Base-by-base conservation (phyloP, 2,888 invertebrate genomes). In the Drosophila rellima region DNA sequence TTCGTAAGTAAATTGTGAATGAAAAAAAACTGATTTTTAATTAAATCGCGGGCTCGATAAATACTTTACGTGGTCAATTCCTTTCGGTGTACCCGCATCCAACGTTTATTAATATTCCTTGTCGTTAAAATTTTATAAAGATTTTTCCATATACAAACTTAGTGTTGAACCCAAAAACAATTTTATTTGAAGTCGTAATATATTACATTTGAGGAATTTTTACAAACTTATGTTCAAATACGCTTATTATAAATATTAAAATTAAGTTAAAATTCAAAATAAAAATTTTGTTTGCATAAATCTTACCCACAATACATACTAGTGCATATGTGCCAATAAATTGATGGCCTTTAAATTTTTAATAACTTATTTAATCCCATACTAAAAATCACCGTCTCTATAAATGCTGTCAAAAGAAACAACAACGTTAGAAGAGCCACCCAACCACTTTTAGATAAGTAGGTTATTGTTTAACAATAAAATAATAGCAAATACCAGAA, bases 381-480 rank as follows among this genome's bases (percentile, higher is more conserved):
- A 70, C 77, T 65, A 78, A 64, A 74, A 52, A 54, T 55, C 60
- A 60, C 52, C 50, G 65, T 62, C 50, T 62, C 35, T 66, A 61
- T 59, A 64, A 77, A 63, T 63, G 74, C 86, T 81, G 81, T 80
- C 73, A 64, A 86, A 86, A 81, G 83, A 86, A 81, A 82, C 63
- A 81, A 82, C 63, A 82, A 70, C 80, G 74, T 78, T 78, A 81
- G 54, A 64, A 74, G 51, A 48, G 50, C 68, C 33, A 37, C 68
- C 74, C 68, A 61, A 54, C 54, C 29, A 61, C 57, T 54, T 61
- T 7, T 57, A 33, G 6, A 20, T 39, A 8, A 60, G 52, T 33
- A 57, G 26, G 31, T 11, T 39, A 50, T 42, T 44, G n/a, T 40
- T 39, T 11, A 44, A 70, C n/a, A 42, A 18, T 57, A 44, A 7